These are phyloP conservation scores for Hyla sarda DNA, from an alignment of 2,113 vertebrate species.

Conservation along the genomic window DNA sequence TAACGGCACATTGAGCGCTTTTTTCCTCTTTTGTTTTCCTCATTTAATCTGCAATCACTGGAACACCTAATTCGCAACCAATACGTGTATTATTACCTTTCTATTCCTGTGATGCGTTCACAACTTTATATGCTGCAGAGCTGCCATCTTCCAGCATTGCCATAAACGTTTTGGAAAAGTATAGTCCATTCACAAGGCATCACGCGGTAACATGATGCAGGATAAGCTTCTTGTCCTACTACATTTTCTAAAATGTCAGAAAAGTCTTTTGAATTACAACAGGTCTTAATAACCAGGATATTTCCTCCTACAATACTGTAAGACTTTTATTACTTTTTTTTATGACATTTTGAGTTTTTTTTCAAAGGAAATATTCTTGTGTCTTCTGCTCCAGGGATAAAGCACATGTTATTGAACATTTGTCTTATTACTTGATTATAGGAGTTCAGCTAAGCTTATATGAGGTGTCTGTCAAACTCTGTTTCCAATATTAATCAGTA, in stretches of 20 bases:
- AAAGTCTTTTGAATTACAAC: not conserved
- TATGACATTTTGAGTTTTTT: not conserved
- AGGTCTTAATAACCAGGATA: not conserved
- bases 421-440: not conserved
- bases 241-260: not conserved
- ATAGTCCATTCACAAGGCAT: not conserved
- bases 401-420: not conserved
- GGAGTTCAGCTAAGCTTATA: not conserved
- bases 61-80: no score
- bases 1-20: no score
- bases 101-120: not conserved
- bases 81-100: no score
- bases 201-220: not conserved
- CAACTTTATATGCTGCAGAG: not conserved
- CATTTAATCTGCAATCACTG: no score
- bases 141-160: not conserved
- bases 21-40: no score
- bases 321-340: no score
- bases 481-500: not conserved
- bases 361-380: not conserved
- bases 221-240: not conserved
- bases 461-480: not conserved
- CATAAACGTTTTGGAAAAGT: not conserved
- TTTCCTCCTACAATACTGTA: not conserved
- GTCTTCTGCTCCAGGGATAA: not conserved